Percentiles rank a stretch among this genome's conserved stretches.
phyloP scores from a whole-genome alignment of 2,797 vertebrate species.

The Orientallactaga sibirica region DNA sequence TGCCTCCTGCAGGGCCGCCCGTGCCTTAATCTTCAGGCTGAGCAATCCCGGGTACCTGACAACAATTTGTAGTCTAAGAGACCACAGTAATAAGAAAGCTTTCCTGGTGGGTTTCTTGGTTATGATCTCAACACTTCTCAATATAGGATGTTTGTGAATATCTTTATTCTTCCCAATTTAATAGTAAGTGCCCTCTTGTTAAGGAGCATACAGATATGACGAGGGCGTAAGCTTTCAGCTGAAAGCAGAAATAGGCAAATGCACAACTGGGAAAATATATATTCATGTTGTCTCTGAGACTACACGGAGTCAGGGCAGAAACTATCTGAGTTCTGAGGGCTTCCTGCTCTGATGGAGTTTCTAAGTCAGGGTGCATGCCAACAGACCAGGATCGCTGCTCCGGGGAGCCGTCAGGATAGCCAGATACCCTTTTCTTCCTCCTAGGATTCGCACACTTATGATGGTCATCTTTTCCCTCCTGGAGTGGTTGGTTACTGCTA shows the following conservation, averaged over 20 bases:
- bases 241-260: not conserved
- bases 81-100: not conserved
- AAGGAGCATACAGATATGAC: not conserved
- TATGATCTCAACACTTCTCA: not conserved
- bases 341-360: not conserved
- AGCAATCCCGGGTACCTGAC: not conserved
- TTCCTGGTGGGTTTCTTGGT: not conserved
- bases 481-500: not conserved
- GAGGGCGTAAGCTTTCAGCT: not conserved
- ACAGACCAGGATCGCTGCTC: accelerated
- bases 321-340: not conserved
- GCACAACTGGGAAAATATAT: not conserved
- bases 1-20: not conserved
- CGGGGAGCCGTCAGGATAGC: not conserved
- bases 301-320: not conserved
- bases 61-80: not conserved
- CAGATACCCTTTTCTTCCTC: not conserved
- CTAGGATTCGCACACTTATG: not conserved
- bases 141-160: not conserved
- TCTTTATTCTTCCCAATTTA: not conserved
- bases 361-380: not conserved
- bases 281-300: not conserved
- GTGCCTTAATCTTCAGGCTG: not conserved
- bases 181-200: not conserved
- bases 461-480: not conserved